phyloP scores from a whole-genome alignment of 2,888 invertebrate species.

The Caenorhabditis angaria region DNA sequence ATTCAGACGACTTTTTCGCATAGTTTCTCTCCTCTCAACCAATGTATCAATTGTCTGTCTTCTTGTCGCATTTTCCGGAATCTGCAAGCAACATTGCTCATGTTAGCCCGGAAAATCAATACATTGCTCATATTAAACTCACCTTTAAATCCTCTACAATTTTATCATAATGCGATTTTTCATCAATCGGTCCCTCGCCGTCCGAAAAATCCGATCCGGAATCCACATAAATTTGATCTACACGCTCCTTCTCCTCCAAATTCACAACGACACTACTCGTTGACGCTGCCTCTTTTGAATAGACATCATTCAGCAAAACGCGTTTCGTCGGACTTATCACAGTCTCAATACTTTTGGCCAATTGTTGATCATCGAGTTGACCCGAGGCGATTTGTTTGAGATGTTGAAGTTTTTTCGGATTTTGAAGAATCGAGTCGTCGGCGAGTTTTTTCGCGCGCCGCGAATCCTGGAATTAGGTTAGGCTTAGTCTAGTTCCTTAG shows the following conservation, averaged over 20 bases:
- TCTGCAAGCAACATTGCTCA: too few species aligned
- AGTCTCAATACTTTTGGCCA: constrained; percentile 21
- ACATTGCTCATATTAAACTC: background rate
- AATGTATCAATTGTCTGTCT: constrained; percentile 6
- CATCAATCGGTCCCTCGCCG: constrained; percentile 15
- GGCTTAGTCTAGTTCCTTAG: too few species aligned
- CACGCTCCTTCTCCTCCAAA: background rate
- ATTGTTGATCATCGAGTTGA: constrained; percentile 12
- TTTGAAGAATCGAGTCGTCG: constrained; percentile 34
- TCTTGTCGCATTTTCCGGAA: constrained; percentile 2
- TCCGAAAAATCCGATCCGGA: background rate
- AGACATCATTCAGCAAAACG: constrained; percentile 23
- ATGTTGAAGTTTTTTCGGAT: constrained; percentile 29
- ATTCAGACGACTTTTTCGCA: constrained; percentile 39
- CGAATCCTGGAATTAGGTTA: constrained; percentile 10
- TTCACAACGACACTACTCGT: background rate
- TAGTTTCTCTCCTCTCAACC: constrained; percentile 35
- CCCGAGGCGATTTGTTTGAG: constrained; percentile 35
- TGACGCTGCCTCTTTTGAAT: constrained; percentile 29
- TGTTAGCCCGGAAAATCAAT: background rate
- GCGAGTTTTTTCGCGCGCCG: constrained; percentile 16
- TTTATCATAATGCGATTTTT: constrained; percentile 1
- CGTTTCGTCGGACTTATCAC: constrained; percentile 35
- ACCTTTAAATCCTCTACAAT: background rate
- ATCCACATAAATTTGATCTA: constrained; percentile 13